These are phyloP conservation scores for Leptonema lineaticorne DNA, from an alignment of 1,140 invertebrate genomes.

Conservation along the genomic window DNA sequence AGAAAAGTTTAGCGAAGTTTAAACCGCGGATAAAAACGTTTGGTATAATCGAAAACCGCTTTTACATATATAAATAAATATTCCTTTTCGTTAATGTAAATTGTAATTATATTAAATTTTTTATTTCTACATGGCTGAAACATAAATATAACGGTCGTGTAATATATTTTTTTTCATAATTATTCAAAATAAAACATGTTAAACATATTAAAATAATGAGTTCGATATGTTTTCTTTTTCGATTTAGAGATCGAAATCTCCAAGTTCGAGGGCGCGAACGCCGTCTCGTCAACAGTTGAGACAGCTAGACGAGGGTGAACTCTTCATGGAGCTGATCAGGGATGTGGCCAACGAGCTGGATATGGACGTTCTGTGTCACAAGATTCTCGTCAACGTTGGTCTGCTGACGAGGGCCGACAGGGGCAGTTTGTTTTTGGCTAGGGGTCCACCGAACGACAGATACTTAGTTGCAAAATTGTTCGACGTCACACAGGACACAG, in stretches of 20 bases:
- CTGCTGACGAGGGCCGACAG: conserved; percentile 84
- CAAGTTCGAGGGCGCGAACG: conserved; percentile 55
- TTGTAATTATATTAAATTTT: not conserved
- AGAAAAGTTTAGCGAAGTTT: too few relatives aligned
- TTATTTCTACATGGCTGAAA: too few relatives aligned
- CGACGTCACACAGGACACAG: conserved; percentile 85
- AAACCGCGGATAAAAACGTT: too few relatives aligned
- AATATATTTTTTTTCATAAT: not conserved
- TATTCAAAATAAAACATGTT: not conserved
- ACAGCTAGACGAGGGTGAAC: conserved; percentile 73
- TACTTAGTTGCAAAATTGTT: conserved; percentile 89
- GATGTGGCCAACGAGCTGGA: conserved; percentile 92
- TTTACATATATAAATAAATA: too few relatives aligned
- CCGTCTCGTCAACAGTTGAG: conserved; percentile 59
- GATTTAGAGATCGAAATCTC: conserved; percentile 56
- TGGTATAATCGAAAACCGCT: too few relatives aligned
- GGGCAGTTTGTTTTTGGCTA: conserved; percentile 83
- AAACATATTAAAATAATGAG: not conserved
- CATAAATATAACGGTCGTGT: too few relatives aligned
- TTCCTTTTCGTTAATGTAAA: not conserved
- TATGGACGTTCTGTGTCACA: conserved; percentile 90
- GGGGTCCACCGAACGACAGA: conserved; percentile 68
- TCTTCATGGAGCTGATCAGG: conserved; percentile 91
- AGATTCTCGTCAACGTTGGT: conserved; percentile 90
- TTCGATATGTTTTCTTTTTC: not conserved